Evolutionary conservation across 2,113 vertebrate genomes (phyloP), one percentile per base, ranked within the genome.

Genomic region (Isichthys henryi): DNA sequence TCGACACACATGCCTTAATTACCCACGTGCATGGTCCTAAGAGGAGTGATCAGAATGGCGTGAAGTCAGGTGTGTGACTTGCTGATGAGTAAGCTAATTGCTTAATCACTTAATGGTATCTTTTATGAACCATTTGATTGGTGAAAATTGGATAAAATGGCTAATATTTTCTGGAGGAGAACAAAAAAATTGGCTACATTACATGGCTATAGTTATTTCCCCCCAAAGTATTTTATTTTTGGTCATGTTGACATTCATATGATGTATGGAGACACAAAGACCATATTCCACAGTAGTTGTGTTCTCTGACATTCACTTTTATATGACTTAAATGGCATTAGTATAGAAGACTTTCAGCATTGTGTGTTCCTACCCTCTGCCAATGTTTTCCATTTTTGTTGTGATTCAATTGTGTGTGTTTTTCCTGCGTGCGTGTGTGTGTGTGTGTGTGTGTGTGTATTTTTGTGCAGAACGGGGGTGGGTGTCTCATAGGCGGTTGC

Each of bases 401-500:
- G 87, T 92, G 85, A 91, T 91, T 90, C 90, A 90, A 90, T 70
- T 88, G 74, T 91, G 43, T 88, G 88, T 87, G 52, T 89, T 89
- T 58, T 66, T 90, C 74, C 70, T 89, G 56, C 87, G 89, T n/a
- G 35, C 39, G 1, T 39, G 39, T 39, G 39, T 39, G 39, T 39
- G 39, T 39, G 39, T 39, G 39, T 39, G 39, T 39, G 39, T 39
- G 39, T 88, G 19, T 89, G 74, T 50, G 49, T 50, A 50, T 88
- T 84, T 92, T 43, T n/a, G 56, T 80, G 91, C 90, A 92, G 92
- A 91, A 48, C n/a, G 83, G 56, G 35, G 56, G 58, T 27, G 82
- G 49, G 82, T 85, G 66, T 88, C 88, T 90, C 88, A 92, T 91
- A 92, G 93, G 88, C 89, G 89, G 95, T 95, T 95, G 95, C 94